phyloP scores from a whole-genome alignment of 2,113 vertebrate species.

The Petaurus breviceps region DNA sequence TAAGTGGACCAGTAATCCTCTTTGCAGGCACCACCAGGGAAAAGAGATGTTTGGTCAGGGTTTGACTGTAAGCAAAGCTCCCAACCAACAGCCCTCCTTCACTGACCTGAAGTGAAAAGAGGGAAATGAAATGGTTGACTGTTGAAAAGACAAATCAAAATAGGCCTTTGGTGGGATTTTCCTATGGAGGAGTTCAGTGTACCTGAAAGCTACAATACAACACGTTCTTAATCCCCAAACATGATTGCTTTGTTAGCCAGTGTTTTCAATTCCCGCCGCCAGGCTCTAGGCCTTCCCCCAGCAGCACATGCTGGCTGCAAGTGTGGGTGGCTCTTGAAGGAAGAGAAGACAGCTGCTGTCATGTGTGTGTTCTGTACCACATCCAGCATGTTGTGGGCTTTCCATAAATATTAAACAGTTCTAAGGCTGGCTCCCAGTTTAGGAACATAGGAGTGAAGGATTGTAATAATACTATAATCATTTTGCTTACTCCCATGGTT shows the following conservation, averaged over 20 bases:
- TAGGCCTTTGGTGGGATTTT: background rate
- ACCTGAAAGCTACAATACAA: background rate
- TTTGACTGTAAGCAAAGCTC: background rate
- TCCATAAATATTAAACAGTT: background rate
- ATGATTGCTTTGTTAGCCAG: background rate
- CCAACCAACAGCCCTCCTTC: background rate
- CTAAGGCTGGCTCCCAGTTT: background rate
- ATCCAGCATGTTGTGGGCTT: background rate
- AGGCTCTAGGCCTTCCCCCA: background rate
- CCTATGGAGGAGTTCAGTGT: background rate
- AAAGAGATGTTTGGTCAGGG: background rate
- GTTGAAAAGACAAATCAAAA: background rate
- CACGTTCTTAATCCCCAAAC: background rate
- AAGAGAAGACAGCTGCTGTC: constrained; percentile 1
- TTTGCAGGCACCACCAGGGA: background rate
- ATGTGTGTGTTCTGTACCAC: background rate
- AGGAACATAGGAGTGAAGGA: background rate
- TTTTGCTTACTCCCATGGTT: background rate
- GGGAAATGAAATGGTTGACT: background rate
- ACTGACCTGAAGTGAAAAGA: background rate
- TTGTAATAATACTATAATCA: background rate
- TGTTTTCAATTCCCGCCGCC: background rate
- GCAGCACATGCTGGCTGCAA: background rate
- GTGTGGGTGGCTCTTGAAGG: background rate
- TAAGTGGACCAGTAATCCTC: background rate